These are phyloP conservation scores for Camptogramma bilineatum DNA, from an alignment of 2,888 invertebrate species.

Conservation along the genomic window DNA sequence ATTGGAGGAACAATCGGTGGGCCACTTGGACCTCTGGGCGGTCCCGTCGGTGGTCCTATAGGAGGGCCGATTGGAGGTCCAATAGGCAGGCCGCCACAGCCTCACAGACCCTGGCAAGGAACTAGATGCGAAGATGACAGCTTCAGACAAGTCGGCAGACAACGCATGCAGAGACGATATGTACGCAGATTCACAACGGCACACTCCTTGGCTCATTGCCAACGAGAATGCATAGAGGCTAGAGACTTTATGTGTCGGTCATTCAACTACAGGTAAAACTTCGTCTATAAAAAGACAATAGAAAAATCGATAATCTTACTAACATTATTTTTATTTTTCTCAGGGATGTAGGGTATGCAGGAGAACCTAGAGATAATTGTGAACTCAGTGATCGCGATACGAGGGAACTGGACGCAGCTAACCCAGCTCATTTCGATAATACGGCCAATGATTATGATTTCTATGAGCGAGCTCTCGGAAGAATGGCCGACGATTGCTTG, in stretches of 20 bases:
- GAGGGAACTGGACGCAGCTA: constrained; percentile 92
- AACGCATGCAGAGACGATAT: constrained; percentile 91
- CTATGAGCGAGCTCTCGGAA: constrained; percentile 91
- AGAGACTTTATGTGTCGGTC: constrained; percentile 94
- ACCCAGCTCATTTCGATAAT: constrained; percentile 93
- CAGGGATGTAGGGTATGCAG: constrained; percentile 86
- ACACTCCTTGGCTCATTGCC: constrained; percentile 91
- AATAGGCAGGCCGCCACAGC: constrained; percentile 66
- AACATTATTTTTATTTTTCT: constrained; percentile 39
- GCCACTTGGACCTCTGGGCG: constrained; percentile 52
- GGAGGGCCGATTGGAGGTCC: constrained; percentile 68
- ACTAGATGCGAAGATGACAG: constrained; percentile 93
- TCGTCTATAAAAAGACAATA: constrained; percentile 34
- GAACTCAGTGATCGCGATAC: constrained; percentile 95
- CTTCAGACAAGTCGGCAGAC: constrained; percentile 93
- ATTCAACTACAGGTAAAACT: constrained; percentile 91
- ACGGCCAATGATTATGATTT: constrained; percentile 92
- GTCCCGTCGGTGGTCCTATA: constrained; percentile 65
- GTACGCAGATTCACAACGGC: constrained; percentile 90
- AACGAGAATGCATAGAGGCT: constrained; percentile 93
- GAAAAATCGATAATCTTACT: constrained; percentile 16
- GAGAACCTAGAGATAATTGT: constrained; percentile 91
- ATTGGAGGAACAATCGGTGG: constrained; percentile 51
- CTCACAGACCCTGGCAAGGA: constrained; percentile 75
- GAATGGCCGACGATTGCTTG: constrained; percentile 92